A percentile compares a stretch with the other conserved stretches of the same genome.
phyloP scores from a whole-genome alignment of 2,888 invertebrate species.

The Phaonia tiefii region DNA sequence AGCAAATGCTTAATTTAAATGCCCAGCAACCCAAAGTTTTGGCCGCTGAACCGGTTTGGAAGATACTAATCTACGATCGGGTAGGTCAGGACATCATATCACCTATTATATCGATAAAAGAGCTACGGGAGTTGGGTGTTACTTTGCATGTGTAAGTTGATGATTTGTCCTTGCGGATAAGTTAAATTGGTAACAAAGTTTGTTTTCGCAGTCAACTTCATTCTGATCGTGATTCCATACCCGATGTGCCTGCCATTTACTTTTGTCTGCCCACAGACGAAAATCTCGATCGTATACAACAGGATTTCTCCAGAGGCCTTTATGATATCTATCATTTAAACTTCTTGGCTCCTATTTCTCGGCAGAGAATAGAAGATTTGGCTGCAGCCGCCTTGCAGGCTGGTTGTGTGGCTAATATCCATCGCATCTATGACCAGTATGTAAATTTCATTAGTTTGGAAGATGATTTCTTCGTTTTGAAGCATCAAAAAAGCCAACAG shows the following conservation, averaged over 20 bases:
- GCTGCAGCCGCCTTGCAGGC: conserved; percentile 95
- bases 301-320: conserved; percentile 92
- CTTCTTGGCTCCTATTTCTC: conserved; percentile 96
- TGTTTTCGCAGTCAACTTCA: conserved; percentile 86
- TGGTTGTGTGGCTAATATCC: conserved; percentile 94
- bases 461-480: conserved; percentile 97
- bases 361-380: conserved; percentile 96
- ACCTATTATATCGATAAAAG: conserved; percentile 96
- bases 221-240: conserved; percentile 94
- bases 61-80: conserved; percentile 96
- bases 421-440: conserved; percentile 99
- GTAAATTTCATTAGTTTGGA: conserved; percentile 98
- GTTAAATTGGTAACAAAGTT: conserved; percentile 5
- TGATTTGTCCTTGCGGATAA: not conserved
- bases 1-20: conserved; percentile 97
- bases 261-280: conserved; percentile 98
- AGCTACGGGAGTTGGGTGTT: conserved; percentile 96
- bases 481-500: conserved; percentile 94
- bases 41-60: conserved; percentile 95
- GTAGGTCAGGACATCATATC: conserved; percentile 99
- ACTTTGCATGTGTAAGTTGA: conserved; percentile 95
- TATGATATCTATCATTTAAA: conserved; percentile 98
- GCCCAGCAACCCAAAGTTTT: conserved; percentile 88
- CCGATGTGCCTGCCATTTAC: conserved; percentile 99
- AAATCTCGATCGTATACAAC: conserved; percentile 95